These are phyloP conservation scores for Temnothorax curvispinosus DNA, from an alignment of 1,140 invertebrate species.

Conservation along the genomic window DNA sequence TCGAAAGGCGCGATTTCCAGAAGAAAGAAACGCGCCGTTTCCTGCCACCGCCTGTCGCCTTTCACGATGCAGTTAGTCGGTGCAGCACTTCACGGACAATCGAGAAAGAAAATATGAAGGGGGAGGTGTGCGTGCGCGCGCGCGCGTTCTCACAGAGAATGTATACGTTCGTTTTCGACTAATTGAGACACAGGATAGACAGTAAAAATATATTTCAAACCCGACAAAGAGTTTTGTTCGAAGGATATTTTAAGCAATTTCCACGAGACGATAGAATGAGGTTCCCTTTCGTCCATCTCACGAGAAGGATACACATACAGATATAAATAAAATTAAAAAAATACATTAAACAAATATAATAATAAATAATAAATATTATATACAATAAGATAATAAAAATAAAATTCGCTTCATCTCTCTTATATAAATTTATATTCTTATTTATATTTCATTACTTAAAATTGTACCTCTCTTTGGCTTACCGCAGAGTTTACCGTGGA, in stretches of 20 bases:
- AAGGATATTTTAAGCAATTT: conserved; percentile 14
- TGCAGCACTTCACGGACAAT: conserved; percentile 58
- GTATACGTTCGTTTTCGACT: conserved; percentile 38
- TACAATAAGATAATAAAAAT: background rate
- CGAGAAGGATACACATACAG: background rate
- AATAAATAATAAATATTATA: background rate
- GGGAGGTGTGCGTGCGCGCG: background rate
- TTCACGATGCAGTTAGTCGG: conserved; percentile 45
- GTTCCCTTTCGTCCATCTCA: background rate
- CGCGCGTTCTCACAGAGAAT: background rate
- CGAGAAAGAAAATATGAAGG: conserved; percentile 57
- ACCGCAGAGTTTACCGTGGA: background rate
- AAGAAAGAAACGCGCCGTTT: conserved; percentile 65
- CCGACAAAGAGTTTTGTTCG: background rate
- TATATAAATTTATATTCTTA: background rate
- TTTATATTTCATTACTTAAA: background rate
- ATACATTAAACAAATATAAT: background rate
- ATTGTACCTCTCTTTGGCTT: background rate
- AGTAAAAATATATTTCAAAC: conserved; percentile 7
- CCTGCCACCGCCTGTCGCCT: conserved; percentile 52
- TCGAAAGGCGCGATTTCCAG: conserved; percentile 69
- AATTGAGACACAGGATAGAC: conserved; percentile 60
- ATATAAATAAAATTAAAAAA: background rate
- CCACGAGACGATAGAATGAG: background rate
- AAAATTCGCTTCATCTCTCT: background rate